A percentile compares a stretch with the other conserved stretches of the same genome.
Evolutionary conservation across 2,888 invertebrate species (phyloP).

Genomic region (Sminthurides aquaticus): DNA sequence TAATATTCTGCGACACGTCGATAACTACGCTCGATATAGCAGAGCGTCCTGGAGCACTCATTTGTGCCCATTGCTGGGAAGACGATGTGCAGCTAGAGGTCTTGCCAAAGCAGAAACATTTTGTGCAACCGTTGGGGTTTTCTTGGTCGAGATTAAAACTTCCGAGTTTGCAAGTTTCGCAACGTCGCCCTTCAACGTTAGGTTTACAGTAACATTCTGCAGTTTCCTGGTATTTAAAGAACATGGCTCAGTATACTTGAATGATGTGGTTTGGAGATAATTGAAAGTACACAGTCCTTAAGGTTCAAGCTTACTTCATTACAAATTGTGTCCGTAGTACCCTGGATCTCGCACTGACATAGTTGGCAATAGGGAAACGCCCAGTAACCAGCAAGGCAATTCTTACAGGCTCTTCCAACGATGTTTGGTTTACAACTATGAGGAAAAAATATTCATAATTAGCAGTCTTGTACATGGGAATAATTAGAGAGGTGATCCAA

Average conservation of each 20-base stretch:
- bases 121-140: constrained; percentile 86
- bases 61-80: constrained; percentile 54
- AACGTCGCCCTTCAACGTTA: constrained; percentile 67
- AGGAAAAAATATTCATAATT: no score
- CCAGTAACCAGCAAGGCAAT: constrained; percentile 73
- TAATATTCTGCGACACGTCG: constrained; percentile 27
- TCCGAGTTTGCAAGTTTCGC: constrained; percentile 78
- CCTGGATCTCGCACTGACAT: constrained; percentile 74
- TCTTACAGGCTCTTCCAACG: constrained; percentile 80
- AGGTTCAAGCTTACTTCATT: constrained; percentile 58
- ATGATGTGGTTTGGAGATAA: no score
- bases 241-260: no score
- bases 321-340: constrained; percentile 79
- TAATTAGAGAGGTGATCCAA: neutral
- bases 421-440: constrained; percentile 73
- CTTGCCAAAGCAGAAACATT: constrained; percentile 95
- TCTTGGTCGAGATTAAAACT: constrained; percentile 78
- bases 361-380: constrained; percentile 80
- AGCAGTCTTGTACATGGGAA: neutral
- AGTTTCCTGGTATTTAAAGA: constrained; percentile 45
- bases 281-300: no score
- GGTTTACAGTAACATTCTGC: constrained; percentile 75
- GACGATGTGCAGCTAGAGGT: constrained; percentile 78
- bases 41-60: constrained; percentile 19
- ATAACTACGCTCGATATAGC: constrained; percentile 20